These are phyloP conservation scores for Chrysogorgia sp. DNA, from an alignment of 92 coral and sea anemone species.

Conservation along the genomic window DNA sequence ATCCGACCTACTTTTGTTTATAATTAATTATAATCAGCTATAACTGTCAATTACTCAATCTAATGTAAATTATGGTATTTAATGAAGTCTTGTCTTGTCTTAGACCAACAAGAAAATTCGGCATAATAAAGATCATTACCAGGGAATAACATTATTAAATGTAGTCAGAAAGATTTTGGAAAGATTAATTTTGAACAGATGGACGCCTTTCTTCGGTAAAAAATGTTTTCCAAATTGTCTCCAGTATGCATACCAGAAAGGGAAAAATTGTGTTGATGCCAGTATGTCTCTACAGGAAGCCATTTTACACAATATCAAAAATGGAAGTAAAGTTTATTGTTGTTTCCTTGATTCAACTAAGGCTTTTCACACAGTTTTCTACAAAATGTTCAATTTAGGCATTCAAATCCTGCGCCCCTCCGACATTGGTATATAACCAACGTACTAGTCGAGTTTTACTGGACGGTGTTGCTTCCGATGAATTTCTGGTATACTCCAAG, in stretches of 20 bases:
- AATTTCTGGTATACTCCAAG: not conserved
- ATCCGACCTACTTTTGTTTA: no score
- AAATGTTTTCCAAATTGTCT: not conserved
- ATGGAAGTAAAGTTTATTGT: conserved; percentile 12
- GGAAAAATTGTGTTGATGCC: not conserved
- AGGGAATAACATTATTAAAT: conserved; percentile 12
- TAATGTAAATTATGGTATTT: no score
- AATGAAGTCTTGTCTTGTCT: no score
- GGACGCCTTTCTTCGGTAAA: conserved; percentile 4
- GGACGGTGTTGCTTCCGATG: not conserved
- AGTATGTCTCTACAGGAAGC: conserved; percentile 17
- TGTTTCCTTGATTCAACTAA: not conserved
- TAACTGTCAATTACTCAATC: no score
- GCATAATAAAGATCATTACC: conserved; percentile 2
- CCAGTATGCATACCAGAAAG: not conserved
- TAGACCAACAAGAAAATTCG: conserved; percentile 1
- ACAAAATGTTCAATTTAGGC: not conserved
- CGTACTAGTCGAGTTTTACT: not conserved
- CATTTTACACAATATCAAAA: not conserved
- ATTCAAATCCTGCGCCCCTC: no score
- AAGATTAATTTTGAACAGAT: conserved; percentile 2
- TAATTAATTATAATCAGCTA: no score
- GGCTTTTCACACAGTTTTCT: not conserved
- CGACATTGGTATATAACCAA: not conserved
- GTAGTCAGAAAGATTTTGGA: conserved; percentile 6